phyloP scores from a whole-genome alignment of 1,140 invertebrate species.

The Dufourea novaeangliae region DNA sequence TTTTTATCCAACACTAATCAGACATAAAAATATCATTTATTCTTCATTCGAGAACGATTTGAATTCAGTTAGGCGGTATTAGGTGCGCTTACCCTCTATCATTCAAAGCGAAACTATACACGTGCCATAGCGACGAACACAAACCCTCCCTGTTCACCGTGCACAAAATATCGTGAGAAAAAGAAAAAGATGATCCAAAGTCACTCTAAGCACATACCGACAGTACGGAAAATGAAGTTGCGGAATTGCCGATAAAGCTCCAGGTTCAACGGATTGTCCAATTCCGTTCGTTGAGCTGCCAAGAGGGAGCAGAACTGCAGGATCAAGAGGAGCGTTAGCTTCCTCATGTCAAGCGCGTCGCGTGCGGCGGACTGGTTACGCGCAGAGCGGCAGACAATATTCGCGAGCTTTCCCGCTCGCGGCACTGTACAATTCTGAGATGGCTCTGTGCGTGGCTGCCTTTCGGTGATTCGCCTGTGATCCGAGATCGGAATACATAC shows the following conservation, averaged over 20 bases:
- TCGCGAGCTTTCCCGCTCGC: not conserved
- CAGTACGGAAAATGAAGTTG: conserved; percentile 38
- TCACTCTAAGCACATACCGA: conserved; percentile 58
- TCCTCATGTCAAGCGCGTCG: conserved; percentile 17
- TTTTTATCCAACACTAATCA: no score
- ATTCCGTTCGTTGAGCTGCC: conserved; percentile 50
- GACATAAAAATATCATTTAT: no score
- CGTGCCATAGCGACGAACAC: no score
- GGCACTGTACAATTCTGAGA: not conserved
- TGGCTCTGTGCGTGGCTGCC: not conserved
- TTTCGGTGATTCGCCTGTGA: not conserved
- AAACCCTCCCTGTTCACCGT: no score
- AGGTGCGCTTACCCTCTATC: no score
- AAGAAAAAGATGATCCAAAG: no score
- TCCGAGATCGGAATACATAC: conserved; percentile 4
- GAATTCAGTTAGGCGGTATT: no score
- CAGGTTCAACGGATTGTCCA: conserved; percentile 63
- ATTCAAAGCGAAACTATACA: no score
- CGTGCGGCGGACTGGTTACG: not conserved
- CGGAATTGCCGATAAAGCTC: conserved; percentile 48
- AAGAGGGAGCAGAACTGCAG: not conserved
- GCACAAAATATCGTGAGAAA: no score
- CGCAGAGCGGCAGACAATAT: not conserved
- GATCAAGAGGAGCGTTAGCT: not conserved
- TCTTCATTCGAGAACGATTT: no score